Base-by-base conservation (phyloP, 2,888 invertebrate genomes). In the Eristalis pertinax region DNA sequence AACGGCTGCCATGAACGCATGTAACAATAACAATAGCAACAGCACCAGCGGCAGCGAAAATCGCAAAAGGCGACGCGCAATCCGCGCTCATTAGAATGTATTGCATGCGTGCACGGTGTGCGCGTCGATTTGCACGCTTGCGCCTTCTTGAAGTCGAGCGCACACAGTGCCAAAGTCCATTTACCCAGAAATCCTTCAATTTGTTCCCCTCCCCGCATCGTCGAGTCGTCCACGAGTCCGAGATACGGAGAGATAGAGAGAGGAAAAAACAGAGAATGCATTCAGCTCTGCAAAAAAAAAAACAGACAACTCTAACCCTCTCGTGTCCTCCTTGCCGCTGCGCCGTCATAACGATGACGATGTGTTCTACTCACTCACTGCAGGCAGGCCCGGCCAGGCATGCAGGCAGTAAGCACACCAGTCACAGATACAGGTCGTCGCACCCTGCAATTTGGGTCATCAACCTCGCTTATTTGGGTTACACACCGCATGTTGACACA, bases 401-500 rank as follows among this genome's bases (percentile, higher is more conserved):
- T 1, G 50, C 50, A 50, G 50, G 19, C 19, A 7, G 5, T 50
- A 50, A 50, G 67, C 69, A 63, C 67, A 81, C 69, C 70, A 84
- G 86, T 75, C 83, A 86, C 86, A 89, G 89, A 89, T 90, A 90
- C 89, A 91, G 93, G 92, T 93, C 93, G 92, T 91, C 91, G 92
- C 92, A 91, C 93, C 90, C 90, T 91, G 91, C 91, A 90, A 93
- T 91, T 92, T 92, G 82, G 92, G 92, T 91, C 92, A 92, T 92
- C 92, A 93, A 92, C 92, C 92, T 92, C 90, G 80, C 86, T 80
- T 89, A 91, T 91, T 91, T 92, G 89, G 92, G 92, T 92, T 92
- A 91, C 89, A 75, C 79, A 64, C 79, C 60, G 69, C 24, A 29
- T 76, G 62, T 62, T 67, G 38, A 77, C 56, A 63, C 24, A 35